Conservation (phyloP, 2,888 invertebrate genomes). For the Heliothis peltigera region DNA sequence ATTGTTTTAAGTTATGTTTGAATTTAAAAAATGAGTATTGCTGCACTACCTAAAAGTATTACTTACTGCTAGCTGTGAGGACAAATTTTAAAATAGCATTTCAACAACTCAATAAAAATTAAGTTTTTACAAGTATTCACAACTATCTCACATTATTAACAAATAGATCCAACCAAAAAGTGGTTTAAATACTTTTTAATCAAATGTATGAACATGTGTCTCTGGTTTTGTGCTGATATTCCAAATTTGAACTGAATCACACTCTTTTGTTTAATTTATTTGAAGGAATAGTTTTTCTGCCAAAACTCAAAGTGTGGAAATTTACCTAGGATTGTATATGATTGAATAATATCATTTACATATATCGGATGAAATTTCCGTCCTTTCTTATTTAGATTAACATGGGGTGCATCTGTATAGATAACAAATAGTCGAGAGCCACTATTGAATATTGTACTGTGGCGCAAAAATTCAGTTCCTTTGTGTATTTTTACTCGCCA, state of each 20-base stretch:
- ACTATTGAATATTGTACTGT: neutral
- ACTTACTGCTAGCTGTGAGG: too few species aligned
- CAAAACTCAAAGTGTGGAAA: slow-evolving; percentile 33
- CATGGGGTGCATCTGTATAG: slow-evolving; percentile 2
- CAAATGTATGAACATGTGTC: neutral
- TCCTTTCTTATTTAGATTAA: neutral
- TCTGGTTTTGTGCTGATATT: slow-evolving; percentile 15
- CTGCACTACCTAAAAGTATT: too few species aligned
- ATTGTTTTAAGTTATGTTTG: too few species aligned
- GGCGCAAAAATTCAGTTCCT: slow-evolving; percentile 2
- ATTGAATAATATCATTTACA: slow-evolving; percentile 1
- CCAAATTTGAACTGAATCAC: slow-evolving; percentile 34
- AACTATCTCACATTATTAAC: too few species aligned
- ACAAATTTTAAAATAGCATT: too few species aligned
- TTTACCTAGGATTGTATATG: neutral
- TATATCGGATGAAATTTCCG: slow-evolving; percentile 4
- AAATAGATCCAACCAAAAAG: neutral
- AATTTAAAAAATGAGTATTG: too few species aligned
- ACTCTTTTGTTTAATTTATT: slow-evolving; percentile 34
- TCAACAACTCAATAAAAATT: too few species aligned
- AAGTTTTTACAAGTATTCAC: too few species aligned
- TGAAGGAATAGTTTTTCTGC: slow-evolving; percentile 1
- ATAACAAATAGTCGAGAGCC: slow-evolving; percentile 8
- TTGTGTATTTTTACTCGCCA: neutral
- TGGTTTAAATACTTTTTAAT: neutral